These are phyloP conservation scores for Gerris buenoi DNA, from an alignment of 1,140 invertebrate genomes.

Conservation along the genomic window DNA sequence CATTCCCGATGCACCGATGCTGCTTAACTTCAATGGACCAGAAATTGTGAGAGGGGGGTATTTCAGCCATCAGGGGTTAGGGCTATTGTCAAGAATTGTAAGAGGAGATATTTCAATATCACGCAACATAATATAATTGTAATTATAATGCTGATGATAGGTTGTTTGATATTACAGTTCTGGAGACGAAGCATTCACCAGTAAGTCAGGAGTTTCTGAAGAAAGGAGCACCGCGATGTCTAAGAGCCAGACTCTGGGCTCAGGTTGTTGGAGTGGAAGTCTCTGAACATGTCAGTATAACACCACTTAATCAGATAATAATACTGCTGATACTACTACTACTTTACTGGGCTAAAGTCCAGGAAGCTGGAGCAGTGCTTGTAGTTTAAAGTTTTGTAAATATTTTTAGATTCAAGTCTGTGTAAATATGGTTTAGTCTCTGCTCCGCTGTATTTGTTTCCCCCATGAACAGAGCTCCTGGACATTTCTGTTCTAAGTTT, in stretches of 20 bases:
- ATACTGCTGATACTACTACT: too few relatives aligned
- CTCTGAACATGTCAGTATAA: constrained; percentile 45
- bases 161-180: too few relatives aligned
- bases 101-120: constrained; percentile 5
- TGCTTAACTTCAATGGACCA: too few relatives aligned
- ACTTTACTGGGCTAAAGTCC: too few relatives aligned
- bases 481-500: too few relatives aligned
- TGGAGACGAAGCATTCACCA: constrained; percentile 49
- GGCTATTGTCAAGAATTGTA: not conserved
- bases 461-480: too few relatives aligned
- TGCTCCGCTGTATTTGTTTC: too few relatives aligned
- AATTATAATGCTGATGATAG: not conserved
- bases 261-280: constrained; percentile 63
- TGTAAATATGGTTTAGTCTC: too few relatives aligned
- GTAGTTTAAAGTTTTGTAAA: too few relatives aligned
- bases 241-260: constrained; percentile 63
- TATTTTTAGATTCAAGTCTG: too few relatives aligned
- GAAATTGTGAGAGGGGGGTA: not conserved
- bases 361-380: too few relatives aligned
- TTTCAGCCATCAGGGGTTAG: not conserved
- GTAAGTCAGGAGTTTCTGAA: constrained; percentile 72
- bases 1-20: not conserved
- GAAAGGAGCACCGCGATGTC: constrained; percentile 60
- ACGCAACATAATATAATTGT: not conserved
- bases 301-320: too few relatives aligned